phyloP scores from a whole-genome alignment of 64 coral and sea anemone genomes.

The Stylophora pistillata region DNA sequence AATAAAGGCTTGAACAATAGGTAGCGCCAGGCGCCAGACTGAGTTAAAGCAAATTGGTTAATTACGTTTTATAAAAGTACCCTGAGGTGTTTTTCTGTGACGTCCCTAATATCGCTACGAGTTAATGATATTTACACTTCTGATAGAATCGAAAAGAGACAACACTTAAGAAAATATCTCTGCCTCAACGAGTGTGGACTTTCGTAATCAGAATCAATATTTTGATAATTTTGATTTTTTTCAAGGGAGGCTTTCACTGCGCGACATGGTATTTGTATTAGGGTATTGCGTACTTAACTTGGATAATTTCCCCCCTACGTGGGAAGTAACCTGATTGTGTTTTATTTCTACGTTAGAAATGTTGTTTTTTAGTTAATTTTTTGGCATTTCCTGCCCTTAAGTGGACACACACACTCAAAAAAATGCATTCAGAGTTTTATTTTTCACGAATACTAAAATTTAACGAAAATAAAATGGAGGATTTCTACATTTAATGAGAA shows the following conservation, averaged over 20 bases:
- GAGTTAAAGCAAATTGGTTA: background rate
- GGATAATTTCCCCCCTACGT: background rate
- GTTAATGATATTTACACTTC: constrained; percentile 20
- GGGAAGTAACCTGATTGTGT: background rate
- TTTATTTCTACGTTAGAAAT: constrained; percentile 24
- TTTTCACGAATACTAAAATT: too few species aligned
- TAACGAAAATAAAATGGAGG: background rate
- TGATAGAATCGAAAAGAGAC: background rate
- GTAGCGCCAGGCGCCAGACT: background rate
- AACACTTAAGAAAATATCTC: constrained; percentile 4
- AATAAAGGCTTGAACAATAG: background rate
- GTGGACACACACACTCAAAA: background rate
- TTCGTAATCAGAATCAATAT: background rate
- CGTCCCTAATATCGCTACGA: background rate
- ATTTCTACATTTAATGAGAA: background rate
- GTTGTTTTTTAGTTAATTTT: background rate
- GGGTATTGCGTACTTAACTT: background rate
- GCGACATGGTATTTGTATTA: background rate
- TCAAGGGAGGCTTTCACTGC: background rate
- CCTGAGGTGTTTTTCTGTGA: background rate
- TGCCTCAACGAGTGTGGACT: background rate
- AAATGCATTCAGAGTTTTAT: background rate
- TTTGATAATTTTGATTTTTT: background rate
- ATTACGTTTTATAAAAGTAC: constrained; percentile 13
- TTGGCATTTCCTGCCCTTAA: background rate